These are phyloP conservation scores for Momotus momota DNA, from an alignment of 2,797 vertebrate species.

Conservation along the genomic window DNA sequence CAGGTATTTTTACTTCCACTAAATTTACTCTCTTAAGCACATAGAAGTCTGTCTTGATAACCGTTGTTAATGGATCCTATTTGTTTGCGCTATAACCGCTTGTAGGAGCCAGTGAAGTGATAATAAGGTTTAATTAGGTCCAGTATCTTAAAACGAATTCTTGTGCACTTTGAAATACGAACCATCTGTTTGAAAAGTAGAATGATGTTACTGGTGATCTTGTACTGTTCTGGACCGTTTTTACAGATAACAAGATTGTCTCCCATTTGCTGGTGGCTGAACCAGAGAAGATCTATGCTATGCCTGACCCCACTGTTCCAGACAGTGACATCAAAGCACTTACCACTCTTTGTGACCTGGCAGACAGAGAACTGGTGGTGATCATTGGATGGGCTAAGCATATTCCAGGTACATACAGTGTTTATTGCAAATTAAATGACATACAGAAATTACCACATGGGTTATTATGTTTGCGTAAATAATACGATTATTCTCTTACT, in stretches of 20 bases:
- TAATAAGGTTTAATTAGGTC: background rate
- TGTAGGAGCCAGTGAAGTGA: background rate
- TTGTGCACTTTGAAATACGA: background rate
- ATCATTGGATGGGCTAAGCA: slow-evolving; percentile 99
- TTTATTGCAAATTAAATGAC: background rate
- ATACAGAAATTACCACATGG: accelerated
- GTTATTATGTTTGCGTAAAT: background rate
- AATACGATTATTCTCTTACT: background rate
- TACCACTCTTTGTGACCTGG: slow-evolving; percentile 97
- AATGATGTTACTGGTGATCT: slow-evolving; percentile 56
- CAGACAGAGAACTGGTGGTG: slow-evolving; percentile 96
- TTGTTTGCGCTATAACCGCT: background rate
- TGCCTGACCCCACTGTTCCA: slow-evolving; percentile 97
- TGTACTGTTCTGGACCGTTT: slow-evolving; percentile 76
- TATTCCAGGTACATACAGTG: slow-evolving; percentile 90
- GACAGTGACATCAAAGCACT: slow-evolving; percentile 99
- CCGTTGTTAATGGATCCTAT: background rate
- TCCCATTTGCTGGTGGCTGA: slow-evolving; percentile 99
- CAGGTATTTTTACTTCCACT: background rate
- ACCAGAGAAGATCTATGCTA: slow-evolving; percentile 99
- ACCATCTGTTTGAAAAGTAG: slow-evolving; percentile 13
- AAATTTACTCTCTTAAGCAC: background rate
- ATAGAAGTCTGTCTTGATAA: background rate
- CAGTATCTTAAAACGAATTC: background rate
- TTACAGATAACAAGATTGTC: slow-evolving; percentile 99